These are phyloP conservation scores for Leucania comma DNA, from an alignment of 2,888 invertebrate genomes.

Conservation along the genomic window DNA sequence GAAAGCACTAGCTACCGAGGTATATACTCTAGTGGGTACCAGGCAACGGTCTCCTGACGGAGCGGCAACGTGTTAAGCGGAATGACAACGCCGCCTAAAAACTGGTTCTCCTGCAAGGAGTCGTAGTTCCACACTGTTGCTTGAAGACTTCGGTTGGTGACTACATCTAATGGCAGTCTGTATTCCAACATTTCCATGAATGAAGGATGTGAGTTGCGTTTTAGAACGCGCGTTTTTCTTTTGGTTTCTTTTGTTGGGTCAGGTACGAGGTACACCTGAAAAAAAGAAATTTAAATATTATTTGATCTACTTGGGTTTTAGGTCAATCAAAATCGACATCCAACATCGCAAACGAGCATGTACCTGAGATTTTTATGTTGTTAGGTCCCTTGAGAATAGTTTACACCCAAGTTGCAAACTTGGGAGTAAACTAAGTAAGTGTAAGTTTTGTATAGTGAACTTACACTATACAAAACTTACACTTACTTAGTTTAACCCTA, in stretches of 20 bases:
- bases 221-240: constrained; percentile 98
- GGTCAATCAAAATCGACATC: too few species aligned
- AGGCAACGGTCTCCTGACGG: constrained; percentile 95
- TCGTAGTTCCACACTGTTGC: constrained; percentile 99
- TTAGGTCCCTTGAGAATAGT: too few species aligned
- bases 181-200: constrained; percentile 99
- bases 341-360: too few species aligned
- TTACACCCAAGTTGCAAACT: too few species aligned
- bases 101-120: constrained; percentile 97
- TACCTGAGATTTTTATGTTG: too few species aligned
- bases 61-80: constrained; percentile 94
- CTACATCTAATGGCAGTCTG: constrained; percentile 95
- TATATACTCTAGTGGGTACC: constrained; percentile 94
- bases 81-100: constrained; percentile 97
- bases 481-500: too few species aligned
- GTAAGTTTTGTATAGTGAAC: too few species aligned
- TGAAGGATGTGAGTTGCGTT: constrained; percentile 98
- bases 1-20: constrained; percentile 85
- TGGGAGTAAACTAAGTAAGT: too few species aligned
- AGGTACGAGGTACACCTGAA: constrained; percentile 95
- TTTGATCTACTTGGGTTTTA: too few species aligned
- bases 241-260: constrained; percentile 98
- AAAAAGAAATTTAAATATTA: background rate
- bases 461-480: too few species aligned
- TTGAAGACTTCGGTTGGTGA: constrained; percentile 94